Percentiles rank a stretch among this genome's conserved stretches.
These are phyloP conservation scores for Plutella xylostella DNA, from an alignment of 2,888 invertebrate genomes.

Conservation along the genomic window DNA sequence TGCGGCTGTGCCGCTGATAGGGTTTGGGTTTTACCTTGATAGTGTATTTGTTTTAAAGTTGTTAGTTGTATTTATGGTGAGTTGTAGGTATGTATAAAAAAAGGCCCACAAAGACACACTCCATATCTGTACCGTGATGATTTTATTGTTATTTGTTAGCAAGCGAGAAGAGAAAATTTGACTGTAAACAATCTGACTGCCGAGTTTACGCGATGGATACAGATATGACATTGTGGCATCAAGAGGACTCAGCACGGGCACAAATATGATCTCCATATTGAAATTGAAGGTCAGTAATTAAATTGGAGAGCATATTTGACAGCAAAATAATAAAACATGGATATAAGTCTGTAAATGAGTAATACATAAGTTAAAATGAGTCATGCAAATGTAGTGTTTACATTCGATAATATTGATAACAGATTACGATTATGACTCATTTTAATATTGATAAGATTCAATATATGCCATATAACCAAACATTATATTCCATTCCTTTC, in stretches of 20 bases:
- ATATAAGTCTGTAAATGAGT: no score
- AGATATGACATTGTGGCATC: constrained; percentile 61
- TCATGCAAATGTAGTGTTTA: no score
- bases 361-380: no score
- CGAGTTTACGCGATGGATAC: constrained; percentile 47
- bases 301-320: constrained; percentile 39
- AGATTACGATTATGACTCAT: no score
- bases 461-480: no score
- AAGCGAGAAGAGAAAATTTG: constrained; percentile 50
- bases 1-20: not conserved
- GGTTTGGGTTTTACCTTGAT: not conserved
- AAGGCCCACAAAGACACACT: constrained; percentile 50
- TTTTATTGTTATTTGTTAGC: constrained; percentile 14
- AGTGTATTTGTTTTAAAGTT: not conserved
- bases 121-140: constrained; percentile 59
- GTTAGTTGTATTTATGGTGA: not conserved
- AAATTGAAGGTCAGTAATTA: no score
- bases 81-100: constrained; percentile 20
- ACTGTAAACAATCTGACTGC: constrained; percentile 39
- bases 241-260: constrained; percentile 32
- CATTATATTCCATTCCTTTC: no score
- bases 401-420: no score
- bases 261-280: constrained; percentile 46
- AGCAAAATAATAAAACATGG: no score
- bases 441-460: no score